phyloP scores from a whole-genome alignment of 2,113 vertebrate genomes.

The Progne subis region DNA sequence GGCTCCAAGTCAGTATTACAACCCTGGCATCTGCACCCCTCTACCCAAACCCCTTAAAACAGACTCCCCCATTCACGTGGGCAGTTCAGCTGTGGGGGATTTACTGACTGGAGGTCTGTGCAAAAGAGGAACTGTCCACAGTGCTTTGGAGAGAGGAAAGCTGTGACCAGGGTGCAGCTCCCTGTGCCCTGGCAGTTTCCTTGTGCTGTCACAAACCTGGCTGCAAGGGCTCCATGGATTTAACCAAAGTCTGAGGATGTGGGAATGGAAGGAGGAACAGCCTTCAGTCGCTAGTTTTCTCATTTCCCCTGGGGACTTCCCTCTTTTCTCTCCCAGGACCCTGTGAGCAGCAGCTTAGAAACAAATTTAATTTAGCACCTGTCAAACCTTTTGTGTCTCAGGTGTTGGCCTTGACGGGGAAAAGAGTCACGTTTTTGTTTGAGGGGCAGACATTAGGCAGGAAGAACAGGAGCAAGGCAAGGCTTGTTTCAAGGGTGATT shows the following conservation, averaged over 20 bases:
- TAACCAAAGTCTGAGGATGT: neutral
- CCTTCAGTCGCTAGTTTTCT: neutral
- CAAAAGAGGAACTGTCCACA: neutral
- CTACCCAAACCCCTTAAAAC: neutral
- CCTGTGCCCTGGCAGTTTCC: neutral
- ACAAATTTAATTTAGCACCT: neutral
- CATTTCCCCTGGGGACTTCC: neutral
- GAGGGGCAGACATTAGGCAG: neutral
- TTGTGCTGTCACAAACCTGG: neutral
- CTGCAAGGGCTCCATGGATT: neutral
- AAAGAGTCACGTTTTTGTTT: neutral
- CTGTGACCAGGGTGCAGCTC: neutral
- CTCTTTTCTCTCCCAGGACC: neutral
- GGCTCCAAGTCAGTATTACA: accelerated
- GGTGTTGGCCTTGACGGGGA: neutral
- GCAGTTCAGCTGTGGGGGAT: neutral
- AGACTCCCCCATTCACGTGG: neutral
- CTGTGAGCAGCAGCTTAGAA: neutral
- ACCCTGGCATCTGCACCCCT: neutral
- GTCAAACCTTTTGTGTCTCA: neutral
- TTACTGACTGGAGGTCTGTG: neutral
- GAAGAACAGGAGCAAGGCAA: neutral
- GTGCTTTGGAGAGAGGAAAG: neutral
- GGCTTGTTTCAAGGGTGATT: neutral
- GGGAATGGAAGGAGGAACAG: neutral